These are phyloP conservation scores for Chinchilla lanigera DNA, from an alignment of 2,113 vertebrate genomes.

Conservation along the genomic window DNA sequence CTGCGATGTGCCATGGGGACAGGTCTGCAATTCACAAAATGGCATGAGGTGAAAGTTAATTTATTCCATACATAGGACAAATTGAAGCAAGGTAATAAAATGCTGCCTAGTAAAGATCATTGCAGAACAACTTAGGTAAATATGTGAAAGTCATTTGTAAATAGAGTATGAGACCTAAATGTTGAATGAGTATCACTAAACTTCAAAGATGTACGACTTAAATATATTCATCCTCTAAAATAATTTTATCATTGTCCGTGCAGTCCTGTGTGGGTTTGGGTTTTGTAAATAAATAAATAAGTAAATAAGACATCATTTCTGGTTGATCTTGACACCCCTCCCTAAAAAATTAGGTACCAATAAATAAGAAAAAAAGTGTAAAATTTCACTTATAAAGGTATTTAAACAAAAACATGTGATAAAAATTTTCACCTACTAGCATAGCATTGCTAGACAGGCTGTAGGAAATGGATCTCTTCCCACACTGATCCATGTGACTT, in stretches of 20 bases:
- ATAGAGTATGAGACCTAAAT: not conserved
- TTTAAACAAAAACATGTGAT: slow-evolving; percentile 13
- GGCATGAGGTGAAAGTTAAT: not conserved
- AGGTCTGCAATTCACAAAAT: not conserved
- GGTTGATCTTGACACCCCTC: not conserved
- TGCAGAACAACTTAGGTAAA: not conserved
- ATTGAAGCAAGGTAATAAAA: not conserved
- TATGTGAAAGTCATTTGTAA: not conserved
- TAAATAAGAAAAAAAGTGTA: not conserved
- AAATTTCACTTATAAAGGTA: not conserved
- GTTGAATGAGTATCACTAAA: not conserved
- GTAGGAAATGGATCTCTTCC: not conserved
- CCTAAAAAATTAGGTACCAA: not conserved
- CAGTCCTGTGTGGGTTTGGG: not conserved
- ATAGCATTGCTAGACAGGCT: not conserved
- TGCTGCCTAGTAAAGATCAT: not conserved
- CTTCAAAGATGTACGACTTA: not conserved
- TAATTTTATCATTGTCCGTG: not conserved
- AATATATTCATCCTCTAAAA: not conserved
- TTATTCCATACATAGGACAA: not conserved
- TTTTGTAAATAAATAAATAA: not conserved
- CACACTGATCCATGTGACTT: not conserved
- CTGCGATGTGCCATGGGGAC: not conserved
- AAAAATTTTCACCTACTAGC: not conserved
- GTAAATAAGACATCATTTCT: not conserved